These are phyloP conservation scores for Rhinoptilus africanus DNA, from an alignment of 2,113 vertebrate species.

Conservation along the genomic window DNA sequence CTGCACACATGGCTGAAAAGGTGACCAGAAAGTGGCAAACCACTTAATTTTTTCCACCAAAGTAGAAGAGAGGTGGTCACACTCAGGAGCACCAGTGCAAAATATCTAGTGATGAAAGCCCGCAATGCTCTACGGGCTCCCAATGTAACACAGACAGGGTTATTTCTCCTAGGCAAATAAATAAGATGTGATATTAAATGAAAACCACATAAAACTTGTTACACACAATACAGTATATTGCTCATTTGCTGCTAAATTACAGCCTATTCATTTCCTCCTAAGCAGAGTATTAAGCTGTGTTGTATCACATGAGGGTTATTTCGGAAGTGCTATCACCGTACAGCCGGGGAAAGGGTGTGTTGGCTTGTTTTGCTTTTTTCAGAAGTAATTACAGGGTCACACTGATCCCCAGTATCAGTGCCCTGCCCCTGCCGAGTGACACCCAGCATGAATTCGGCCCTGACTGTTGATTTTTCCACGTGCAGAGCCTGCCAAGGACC, in stretches of 20 bases:
- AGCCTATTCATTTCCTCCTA: constrained; percentile 39
- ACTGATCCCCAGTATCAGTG: not conserved
- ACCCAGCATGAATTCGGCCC: not conserved
- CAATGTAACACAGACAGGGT: not conserved
- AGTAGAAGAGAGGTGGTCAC: not conserved
- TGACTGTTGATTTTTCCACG: constrained; percentile 53
- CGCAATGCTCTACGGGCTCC: not conserved
- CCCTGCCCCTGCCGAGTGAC: constrained; percentile 8
- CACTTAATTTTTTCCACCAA: not conserved
- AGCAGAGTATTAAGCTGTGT: constrained; percentile 23
- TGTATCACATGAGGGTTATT: constrained; percentile 5
- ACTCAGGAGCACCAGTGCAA: not conserved
- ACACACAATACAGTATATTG: not conserved
- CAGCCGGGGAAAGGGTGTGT: not conserved
- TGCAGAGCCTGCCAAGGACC: constrained; percentile 33
- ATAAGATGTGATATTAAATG: constrained; percentile 36
- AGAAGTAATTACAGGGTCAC: constrained; percentile 44
- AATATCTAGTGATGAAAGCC: not conserved
- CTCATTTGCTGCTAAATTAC: constrained; percentile 41
- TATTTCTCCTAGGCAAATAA: constrained; percentile 9
- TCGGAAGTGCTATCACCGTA: not conserved
- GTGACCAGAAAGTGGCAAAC: not conserved
- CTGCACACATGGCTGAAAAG: not conserved
- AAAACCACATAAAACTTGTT: constrained; percentile 46
- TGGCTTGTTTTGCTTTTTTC: not conserved